Base-by-base conservation (phyloP, 2,113 vertebrate genomes). In the Syrmaticus mikado region DNA sequence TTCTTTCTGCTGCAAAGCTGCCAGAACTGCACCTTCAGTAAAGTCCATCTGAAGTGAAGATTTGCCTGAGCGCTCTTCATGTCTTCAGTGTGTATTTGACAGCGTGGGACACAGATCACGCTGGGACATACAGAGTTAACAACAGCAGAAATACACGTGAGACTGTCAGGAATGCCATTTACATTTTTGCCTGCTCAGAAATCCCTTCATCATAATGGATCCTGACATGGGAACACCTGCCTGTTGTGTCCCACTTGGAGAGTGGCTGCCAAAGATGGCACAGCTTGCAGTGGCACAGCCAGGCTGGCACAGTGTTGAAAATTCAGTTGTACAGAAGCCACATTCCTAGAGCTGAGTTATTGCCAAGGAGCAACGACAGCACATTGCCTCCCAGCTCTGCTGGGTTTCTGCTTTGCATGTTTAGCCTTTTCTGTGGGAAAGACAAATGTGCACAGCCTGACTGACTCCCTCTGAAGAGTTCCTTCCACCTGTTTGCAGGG, bases 191-290 rank as follows among this genome's bases (percentile, higher is more conserved):
- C 55, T 64, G 85, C 64, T 80, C 65, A 77, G 71, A 50, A 65
- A 46, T 71, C 73, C 52, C 53, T 50, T 89, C 67, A 57, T 6
- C 0, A 0, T 93, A 90, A 92, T 86, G 61, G 66, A 90, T 88
- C 76, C 80, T 95, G 88, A 94, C 90, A 94, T 11, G 20, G 61
- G 46, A 88, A 72, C 89, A 81, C 82, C 85, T 88, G 83, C 43
- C 52, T 48, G 36, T 36, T 3, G 0, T 43, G 61, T 88, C 83
- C 77, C 70, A n/a, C 77, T 78, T 57, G 57, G 46, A 89, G 57
- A 0, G 2, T 30, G 28, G 70, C 86, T 94, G 84, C 86, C 84
- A 82, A 86, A 61, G 32, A 25, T 0, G 2, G 81, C 85, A 84
- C 73, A 75, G 93, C 78, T 52, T 90, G 77, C 81, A 92, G 5